phyloP scores from a whole-genome alignment of 2,888 invertebrate species.

The Philereme vetulata region DNA sequence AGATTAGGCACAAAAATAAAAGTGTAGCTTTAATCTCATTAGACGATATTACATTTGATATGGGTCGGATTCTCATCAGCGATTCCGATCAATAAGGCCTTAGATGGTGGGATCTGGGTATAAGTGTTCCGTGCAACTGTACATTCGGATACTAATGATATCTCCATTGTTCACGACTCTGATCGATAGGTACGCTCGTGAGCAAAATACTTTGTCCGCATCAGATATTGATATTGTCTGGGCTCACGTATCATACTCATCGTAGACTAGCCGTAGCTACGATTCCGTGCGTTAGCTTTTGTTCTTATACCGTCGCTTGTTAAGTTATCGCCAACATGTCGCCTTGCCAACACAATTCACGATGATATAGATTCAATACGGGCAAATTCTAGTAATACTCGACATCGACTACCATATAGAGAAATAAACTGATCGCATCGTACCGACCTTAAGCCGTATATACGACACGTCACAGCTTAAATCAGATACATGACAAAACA shows the following conservation, averaged over 20 bases:
- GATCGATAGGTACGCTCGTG: constrained; percentile 68
- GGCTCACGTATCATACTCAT: constrained; percentile 28
- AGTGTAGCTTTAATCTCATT: constrained; percentile 58
- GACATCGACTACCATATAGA: constrained; percentile 58
- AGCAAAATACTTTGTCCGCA: constrained; percentile 45
- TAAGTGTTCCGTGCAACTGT: constrained; percentile 73
- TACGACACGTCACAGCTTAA: constrained; percentile 72
- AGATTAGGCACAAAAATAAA: constrained; percentile 56
- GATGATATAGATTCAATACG: constrained; percentile 27
- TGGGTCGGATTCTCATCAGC: constrained; percentile 56
- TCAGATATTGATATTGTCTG: constrained; percentile 38
- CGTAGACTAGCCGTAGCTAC: constrained; percentile 13
- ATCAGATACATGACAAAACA: constrained; percentile 79
- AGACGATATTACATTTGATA: constrained; percentile 63
- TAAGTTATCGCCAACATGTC: constrained; percentile 11
- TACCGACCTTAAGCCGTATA: constrained; percentile 66
- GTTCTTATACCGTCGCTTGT: constrained; percentile 12
- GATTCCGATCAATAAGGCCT: constrained; percentile 60
- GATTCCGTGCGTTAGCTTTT: constrained; percentile 31
- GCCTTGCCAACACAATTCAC: constrained; percentile 18
- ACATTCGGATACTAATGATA: constrained; percentile 69
- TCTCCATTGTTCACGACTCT: constrained; percentile 77
- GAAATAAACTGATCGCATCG: constrained; percentile 70
- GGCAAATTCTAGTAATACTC: constrained; percentile 48
- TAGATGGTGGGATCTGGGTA: constrained; percentile 58